Evolutionary conservation across 2,113 vertebrate species (phyloP).

Genomic region (Gorsachius goisagi): DNA sequence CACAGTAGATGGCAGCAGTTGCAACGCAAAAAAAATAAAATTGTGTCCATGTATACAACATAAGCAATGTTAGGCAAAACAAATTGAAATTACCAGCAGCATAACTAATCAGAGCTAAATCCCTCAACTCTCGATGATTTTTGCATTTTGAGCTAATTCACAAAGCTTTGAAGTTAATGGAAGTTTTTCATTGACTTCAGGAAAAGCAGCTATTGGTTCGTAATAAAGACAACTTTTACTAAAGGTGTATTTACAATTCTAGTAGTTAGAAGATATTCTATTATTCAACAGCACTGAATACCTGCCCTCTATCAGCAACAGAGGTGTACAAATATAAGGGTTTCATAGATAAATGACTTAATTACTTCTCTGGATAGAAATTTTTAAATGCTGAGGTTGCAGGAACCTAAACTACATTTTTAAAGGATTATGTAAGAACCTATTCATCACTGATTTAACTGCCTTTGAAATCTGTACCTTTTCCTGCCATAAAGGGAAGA

Average conservation of each 20-base stretch:
- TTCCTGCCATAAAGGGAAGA: background rate
- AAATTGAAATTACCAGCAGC: background rate
- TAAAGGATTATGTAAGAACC: background rate
- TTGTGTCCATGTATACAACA: conserved; percentile 39
- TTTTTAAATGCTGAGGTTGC: background rate
- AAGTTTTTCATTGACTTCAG: background rate
- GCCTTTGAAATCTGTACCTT: background rate
- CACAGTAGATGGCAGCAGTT: conserved; percentile 86
- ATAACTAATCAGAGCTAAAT: background rate
- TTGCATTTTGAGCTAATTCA: background rate
- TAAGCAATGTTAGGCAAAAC: conserved; percentile 25
- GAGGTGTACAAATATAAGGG: background rate
- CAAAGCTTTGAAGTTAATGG: background rate
- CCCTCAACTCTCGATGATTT: background rate
- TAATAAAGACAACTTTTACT: background rate
- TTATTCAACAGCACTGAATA: background rate
- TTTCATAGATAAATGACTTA: background rate
- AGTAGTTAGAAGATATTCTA: background rate
- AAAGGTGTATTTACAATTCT: background rate
- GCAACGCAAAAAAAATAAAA: conserved; percentile 68
- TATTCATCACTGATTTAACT: background rate
- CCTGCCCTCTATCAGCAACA: background rate
- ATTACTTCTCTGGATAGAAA: background rate
- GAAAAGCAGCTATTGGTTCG: background rate
- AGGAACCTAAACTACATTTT: background rate